A percentile compares a stretch with the other conserved stretches of the same genome.
phyloP scores from a whole-genome alignment of 92 coral and sea anemone genomes.

The Epizoanthus fatuus region DNA sequence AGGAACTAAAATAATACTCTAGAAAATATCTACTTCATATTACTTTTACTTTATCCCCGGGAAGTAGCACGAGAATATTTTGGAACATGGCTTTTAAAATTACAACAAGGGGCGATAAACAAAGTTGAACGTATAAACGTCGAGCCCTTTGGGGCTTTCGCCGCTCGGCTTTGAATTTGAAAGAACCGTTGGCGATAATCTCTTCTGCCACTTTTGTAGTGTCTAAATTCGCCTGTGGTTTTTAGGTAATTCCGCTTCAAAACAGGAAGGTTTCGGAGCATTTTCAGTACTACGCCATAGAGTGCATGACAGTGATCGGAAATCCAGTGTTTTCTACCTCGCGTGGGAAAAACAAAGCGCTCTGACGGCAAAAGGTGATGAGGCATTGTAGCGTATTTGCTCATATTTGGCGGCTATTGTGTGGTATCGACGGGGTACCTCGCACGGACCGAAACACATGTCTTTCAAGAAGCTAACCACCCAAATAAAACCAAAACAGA shows the following conservation, averaged over 20 bases:
- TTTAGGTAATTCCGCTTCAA: constrained; percentile 3
- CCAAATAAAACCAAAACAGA: constrained; percentile 42
- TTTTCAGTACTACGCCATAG: constrained; percentile 40
- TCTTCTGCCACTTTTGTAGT: neutral
- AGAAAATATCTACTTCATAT: no score
- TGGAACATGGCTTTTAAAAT: neutral
- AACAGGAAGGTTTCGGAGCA: constrained; percentile 38
- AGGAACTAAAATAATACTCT: no score
- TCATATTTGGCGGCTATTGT: constrained; percentile 31
- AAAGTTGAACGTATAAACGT: neutral
- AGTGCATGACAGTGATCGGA: constrained; percentile 44
- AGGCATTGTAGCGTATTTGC: constrained; percentile 20
- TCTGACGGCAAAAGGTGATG: constrained; percentile 27
- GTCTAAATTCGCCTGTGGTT: constrained; percentile 4
- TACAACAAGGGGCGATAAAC: neutral
- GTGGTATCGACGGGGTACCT: constrained; percentile 9
- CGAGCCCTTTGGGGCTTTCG: neutral
- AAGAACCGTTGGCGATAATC: neutral
- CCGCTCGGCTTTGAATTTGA: neutral
- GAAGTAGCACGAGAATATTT: neutral
- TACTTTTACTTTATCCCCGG: neutral
- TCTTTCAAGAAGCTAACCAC: constrained; percentile 26
- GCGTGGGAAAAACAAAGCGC: constrained; percentile 45
- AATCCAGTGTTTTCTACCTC: constrained; percentile 26
- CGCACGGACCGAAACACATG: constrained; percentile 38